Base-by-base conservation (phyloP, 2,888 invertebrate genomes). In the Poecilus cupreus region DNA sequence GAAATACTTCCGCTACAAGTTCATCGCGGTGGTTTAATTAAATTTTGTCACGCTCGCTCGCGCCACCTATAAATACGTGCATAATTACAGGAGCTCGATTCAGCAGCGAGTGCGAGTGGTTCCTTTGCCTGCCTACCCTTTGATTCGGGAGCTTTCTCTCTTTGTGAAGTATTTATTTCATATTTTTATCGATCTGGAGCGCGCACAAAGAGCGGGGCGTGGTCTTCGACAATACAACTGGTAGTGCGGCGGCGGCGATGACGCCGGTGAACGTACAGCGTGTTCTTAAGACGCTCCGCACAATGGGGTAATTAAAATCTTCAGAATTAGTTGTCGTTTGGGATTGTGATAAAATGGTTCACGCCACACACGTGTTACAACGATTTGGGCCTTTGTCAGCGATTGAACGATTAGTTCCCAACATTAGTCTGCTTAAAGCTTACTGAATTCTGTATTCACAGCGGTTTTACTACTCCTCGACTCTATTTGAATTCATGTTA, bases 21-120 rank as follows among this genome's bases (percentile, higher is more conserved):
- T 68, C 70, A 79, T 51, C 49, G 78, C 43, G 46, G 68, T 49
- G 79, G 24, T 70, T 79, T 79, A 79, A 79, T 79, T 70, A 79
- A 79, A 79, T 79, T 79, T 68, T 26, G 64, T 46, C 78, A 79
- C 49, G 46, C 68, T 79, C 37, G 24, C 32, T 13, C 68, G 46
- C 68, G 43, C 26, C 68, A 51, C 37, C 79, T 51, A 46, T 70
- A 79, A 79, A 79, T 70, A 70, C 51, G 51, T 79, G 37, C 78
- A 78, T 78, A 78, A 78, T 78, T 68, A 78, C 64, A 16, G 26
- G 32, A 32, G 32, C 32, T 32, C 32, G 32, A 32, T 32, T 32
- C 32, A 32, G 8, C 32, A 8, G 32, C 32, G 8, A n/a, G 26
- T 13, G 60, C 26, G 70, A 43, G 46, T 46, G 68, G 43, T 68